These are phyloP conservation scores for Chrysina gloriosa DNA, from an alignment of 2,888 invertebrate genomes.

Conservation along the genomic window DNA sequence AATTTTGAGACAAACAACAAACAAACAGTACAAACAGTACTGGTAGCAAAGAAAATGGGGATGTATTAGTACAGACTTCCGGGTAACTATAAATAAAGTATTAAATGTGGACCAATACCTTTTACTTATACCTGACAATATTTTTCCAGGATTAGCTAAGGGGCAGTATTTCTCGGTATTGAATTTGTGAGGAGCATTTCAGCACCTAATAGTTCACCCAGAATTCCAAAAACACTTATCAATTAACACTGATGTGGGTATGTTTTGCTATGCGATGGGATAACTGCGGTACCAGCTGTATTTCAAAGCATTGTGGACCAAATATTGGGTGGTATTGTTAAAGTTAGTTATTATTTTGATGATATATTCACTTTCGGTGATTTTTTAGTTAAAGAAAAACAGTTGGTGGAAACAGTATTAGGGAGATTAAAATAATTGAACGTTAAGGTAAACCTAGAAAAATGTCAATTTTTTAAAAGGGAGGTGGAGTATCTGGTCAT, in stretches of 20 bases:
- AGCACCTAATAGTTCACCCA: conserved; percentile 47
- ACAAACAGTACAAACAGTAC: no score
- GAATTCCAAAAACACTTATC: conserved; percentile 50
- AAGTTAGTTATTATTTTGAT: conserved; percentile 45
- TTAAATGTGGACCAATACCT: conserved; percentile 53
- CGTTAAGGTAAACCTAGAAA: conserved; percentile 47
- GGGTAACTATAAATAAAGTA: conserved; percentile 50
- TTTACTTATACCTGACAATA: conserved; percentile 54
- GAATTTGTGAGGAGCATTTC: conserved; percentile 50
- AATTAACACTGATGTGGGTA: conserved; percentile 53
- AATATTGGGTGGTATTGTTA: conserved; percentile 37
- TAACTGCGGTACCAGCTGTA: conserved; percentile 48
- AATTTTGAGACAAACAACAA: no score
- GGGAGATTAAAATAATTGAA: conserved; percentile 42
- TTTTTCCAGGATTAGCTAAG: conserved; percentile 52
- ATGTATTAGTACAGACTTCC: conserved; percentile 26
- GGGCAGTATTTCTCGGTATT: conserved; percentile 35
- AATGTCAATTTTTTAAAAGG: conserved; percentile 46
- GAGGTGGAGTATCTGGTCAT: conserved; percentile 48
- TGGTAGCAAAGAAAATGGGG: no score
- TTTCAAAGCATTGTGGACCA: conserved; percentile 47
- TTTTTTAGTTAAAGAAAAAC: conserved; percentile 33
- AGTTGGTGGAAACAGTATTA: conserved; percentile 40
- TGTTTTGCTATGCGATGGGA: conserved; percentile 49
- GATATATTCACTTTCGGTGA: conserved; percentile 46